Conservation (phyloP, 2,888 invertebrate species). For the Tetragnatha montana region DNA sequence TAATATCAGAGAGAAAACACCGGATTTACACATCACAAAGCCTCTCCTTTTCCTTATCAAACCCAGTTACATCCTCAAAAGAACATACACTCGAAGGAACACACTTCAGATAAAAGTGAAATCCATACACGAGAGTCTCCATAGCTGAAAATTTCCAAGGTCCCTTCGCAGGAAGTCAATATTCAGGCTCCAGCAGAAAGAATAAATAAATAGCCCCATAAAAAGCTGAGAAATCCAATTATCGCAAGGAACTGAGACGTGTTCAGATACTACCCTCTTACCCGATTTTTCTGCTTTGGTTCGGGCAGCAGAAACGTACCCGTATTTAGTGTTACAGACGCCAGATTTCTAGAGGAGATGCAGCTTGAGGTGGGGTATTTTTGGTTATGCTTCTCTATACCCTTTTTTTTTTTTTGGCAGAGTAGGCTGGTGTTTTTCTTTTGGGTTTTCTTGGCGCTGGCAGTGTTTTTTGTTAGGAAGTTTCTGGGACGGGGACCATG, state of each 20-base stretch:
- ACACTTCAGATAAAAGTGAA: not conserved
- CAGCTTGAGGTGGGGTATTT: not conserved
- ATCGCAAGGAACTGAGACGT: slow-evolving; percentile 5
- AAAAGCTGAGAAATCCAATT: slow-evolving; percentile 59
- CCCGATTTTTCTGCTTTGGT: slow-evolving; percentile 32
- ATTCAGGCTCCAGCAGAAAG: slow-evolving; percentile 30
- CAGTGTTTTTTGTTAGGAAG: not conserved
- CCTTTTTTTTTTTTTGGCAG: not conserved
- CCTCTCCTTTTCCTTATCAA: no score
- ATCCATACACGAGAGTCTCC: not conserved
- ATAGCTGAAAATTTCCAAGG: slow-evolving; percentile 27
- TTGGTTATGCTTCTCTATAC: not conserved
- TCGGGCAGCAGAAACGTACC: slow-evolving; percentile 12
- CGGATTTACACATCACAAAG: no score
- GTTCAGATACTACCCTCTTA: slow-evolving; percentile 21
- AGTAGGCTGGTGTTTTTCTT: not conserved
- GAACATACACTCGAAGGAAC: no score
- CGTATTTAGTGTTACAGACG: slow-evolving; percentile 44
- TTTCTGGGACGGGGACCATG: not conserved
- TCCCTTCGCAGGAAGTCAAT: slow-evolving; percentile 31
- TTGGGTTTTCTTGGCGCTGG: not conserved
- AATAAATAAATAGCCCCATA: slow-evolving; percentile 56
- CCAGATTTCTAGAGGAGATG: not conserved
- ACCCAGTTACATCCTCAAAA: no score
- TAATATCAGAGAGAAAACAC: no score